These are phyloP conservation scores for Bombyx mandarina DNA, from an alignment of 1,140 invertebrate species.

Conservation along the genomic window DNA sequence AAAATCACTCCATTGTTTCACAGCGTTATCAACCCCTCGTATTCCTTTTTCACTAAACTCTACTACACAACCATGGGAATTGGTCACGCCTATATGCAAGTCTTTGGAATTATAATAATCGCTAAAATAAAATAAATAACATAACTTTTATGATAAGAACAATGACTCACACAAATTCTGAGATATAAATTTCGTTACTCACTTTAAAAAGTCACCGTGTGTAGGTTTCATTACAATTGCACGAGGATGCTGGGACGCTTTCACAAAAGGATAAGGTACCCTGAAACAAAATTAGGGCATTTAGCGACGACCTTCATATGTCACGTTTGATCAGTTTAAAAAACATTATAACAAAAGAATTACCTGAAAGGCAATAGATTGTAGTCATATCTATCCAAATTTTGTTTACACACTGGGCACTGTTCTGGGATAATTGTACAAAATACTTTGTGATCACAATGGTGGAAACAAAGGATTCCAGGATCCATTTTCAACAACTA, in stretches of 20 bases:
- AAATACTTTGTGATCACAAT: slow-evolving; percentile 85
- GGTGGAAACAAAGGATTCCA: slow-evolving; percentile 86
- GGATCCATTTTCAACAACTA: slow-evolving; percentile 73
- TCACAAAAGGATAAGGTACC: slow-evolving; percentile 83
- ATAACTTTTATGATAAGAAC: neutral
- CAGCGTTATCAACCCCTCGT: slow-evolving; percentile 55
- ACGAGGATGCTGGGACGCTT: slow-evolving; percentile 80
- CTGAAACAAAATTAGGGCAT: slow-evolving; percentile 63
- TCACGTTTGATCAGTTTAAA: slow-evolving; percentile 3
- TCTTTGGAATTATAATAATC: slow-evolving; percentile 84
- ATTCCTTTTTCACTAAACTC: slow-evolving; percentile 85
- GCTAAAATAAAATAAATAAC: slow-evolving; percentile 65
- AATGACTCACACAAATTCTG: neutral
- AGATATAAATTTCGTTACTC: slow-evolving; percentile 37
- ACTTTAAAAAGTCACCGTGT: slow-evolving; percentile 86
- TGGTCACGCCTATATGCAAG: slow-evolving; percentile 87
- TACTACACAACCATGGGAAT: slow-evolving; percentile 79
- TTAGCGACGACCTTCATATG: slow-evolving; percentile 32
- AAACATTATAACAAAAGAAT: slow-evolving; percentile 13
- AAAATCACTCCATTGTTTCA: slow-evolving; percentile 51
- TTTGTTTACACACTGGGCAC: slow-evolving; percentile 79
- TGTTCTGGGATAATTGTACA: slow-evolving; percentile 79
- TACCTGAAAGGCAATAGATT: slow-evolving; percentile 81
- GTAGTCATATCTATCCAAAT: slow-evolving; percentile 73
- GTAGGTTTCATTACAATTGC: slow-evolving; percentile 85